phyloP scores from a whole-genome alignment of 1,140 invertebrate genomes.

The Bombus soroeensis region DNA sequence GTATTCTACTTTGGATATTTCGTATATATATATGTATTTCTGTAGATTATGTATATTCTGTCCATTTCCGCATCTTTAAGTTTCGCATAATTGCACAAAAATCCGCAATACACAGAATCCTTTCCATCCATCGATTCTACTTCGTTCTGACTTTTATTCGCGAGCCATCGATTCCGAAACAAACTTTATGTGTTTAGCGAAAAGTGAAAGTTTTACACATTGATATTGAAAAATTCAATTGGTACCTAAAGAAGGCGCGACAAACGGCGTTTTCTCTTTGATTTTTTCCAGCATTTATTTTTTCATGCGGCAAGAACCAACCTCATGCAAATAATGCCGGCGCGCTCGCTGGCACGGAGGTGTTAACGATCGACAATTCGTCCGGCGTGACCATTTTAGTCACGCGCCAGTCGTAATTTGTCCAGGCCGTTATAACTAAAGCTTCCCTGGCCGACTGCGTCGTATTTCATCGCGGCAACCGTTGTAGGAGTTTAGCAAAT shows the following conservation, averaged over 20 bases:
- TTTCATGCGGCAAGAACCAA: too few species aligned
- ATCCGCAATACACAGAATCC: too few species aligned
- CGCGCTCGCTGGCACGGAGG: slow-evolving; percentile 70
- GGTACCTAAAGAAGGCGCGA: background rate
- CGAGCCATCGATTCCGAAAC: background rate
- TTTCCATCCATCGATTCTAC: too few species aligned
- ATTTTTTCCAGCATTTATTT: slow-evolving; percentile 1
- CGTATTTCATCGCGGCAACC: slow-evolving; percentile 44
- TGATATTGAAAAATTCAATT: background rate
- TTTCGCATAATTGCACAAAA: too few species aligned
- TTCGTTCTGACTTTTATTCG: too few species aligned
- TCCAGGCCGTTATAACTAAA: slow-evolving; percentile 64
- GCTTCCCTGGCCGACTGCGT: slow-evolving; percentile 35
- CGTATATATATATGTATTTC: too few species aligned
- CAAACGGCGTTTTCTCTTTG: slow-evolving; percentile 23
- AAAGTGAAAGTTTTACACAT: background rate
- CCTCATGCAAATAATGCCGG: slow-evolving; percentile 16
- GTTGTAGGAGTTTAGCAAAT: slow-evolving; percentile 48
- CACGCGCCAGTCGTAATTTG: slow-evolving; percentile 69
- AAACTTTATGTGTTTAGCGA: background rate
- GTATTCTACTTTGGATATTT: too few species aligned
- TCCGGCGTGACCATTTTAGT: slow-evolving; percentile 77
- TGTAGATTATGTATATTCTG: too few species aligned
- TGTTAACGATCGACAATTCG: slow-evolving; percentile 80
- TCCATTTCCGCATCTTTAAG: too few species aligned